Base-by-base conservation (phyloP, 2,888 invertebrate species). In the Philereme vetulata region DNA sequence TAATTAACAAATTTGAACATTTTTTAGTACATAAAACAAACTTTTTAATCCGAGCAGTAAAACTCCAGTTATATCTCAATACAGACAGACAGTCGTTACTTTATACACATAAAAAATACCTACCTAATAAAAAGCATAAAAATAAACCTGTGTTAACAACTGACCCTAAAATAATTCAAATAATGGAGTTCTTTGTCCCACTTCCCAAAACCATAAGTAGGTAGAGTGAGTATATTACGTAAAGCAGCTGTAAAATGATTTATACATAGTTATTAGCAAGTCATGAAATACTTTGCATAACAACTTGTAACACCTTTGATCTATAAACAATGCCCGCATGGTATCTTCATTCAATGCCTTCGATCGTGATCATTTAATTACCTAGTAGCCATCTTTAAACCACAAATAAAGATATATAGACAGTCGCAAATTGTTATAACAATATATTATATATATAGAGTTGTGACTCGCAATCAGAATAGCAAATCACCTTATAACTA, bases 241-340 rank as follows among this genome's bases (percentile, higher is more conserved):
- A 80, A 81, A 62, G 60, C 53, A 47, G 79, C 72, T 68, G 70
- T 69, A 69, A 67, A 77, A 51, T 47, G 74, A 71, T 64, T 59
- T 59, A 58, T 56, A 59, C 49, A 42, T 51, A 48, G 38, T 49
- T 56, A 68, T 64, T 67, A 61, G 61, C 59, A 50, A 59, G 51
- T 58, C 46, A 52, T 63, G 64, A 67, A 64, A 57, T 64, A 56
- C 48, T 66, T 67, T 62, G 64, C 66, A 61, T 64, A 64, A 61
- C 64, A 51, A 38, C 47, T 54, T 43, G 51, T 53, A 59, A 50
- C 64, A 58, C 50, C 49, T 60, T 65, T 64, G 58, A 64, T 67
- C 58, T 53, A 45, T 47, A 51, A 51, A 62, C 57, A 64, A 64
- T 60, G 49, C 51, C 10, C 5, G 44, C 61, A 62, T 63, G 65